Evolutionary conservation across 37 sponge, comb jelly and placozoan genomes (phyloP).

Genomic region (Chondrilla cf. caribensis): DNA sequence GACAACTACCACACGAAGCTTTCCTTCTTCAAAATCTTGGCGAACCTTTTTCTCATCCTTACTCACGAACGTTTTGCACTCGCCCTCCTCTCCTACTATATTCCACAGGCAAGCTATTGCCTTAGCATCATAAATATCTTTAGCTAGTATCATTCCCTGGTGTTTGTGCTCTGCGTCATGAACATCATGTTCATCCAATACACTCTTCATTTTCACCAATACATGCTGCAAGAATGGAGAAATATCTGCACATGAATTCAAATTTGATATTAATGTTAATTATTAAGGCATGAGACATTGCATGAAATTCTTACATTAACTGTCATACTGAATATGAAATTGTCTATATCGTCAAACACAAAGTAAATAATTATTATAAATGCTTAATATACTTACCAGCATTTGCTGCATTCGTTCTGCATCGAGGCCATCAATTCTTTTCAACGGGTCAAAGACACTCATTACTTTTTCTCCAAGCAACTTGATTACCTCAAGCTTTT

Average conservation of each 20-base stretch:
- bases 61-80: background rate
- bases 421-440: too few species aligned
- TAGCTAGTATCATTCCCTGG: slow-evolving; percentile 32
- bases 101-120: background rate
- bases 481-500: too few species aligned
- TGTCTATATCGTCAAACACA: background rate
- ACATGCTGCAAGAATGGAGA: background rate
- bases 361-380: background rate
- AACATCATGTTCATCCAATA: slow-evolving; percentile 15
- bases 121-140: slow-evolving; percentile 8
- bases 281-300: background rate
- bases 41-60: background rate
- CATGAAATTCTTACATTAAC: background rate
- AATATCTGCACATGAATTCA: too few species aligned
- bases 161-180: slow-evolving; percentile 10
- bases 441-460: too few species aligned
- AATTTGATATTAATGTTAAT: background rate
- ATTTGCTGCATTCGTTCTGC: too few species aligned
- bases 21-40: background rate
- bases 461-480: too few species aligned
- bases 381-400: too few species aligned
- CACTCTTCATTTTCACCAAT: background rate
- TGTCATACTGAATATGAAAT: background rate
- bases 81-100: background rate
- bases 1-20: background rate